Conservation (phyloP, 1,140 invertebrate species). For the Carcinoscorpius rotundicauda region DNA sequence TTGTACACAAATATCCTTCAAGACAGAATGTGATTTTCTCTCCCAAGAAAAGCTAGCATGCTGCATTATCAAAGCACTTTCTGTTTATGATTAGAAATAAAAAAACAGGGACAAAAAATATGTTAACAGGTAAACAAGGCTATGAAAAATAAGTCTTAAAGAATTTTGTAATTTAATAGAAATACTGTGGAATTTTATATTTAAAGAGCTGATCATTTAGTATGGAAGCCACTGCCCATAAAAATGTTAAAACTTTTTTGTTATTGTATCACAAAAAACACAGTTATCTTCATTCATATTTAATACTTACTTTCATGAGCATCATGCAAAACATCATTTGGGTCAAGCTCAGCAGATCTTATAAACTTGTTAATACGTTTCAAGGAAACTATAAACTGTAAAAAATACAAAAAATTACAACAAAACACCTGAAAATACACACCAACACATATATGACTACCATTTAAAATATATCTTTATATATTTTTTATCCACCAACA, state of each 20-base stretch:
- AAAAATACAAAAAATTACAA: conserved; percentile 2
- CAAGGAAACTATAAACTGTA: conserved; percentile 27
- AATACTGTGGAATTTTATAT: neutral
- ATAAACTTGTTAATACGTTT: conserved; percentile 30
- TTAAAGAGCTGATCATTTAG: neutral
- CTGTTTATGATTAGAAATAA: neutral
- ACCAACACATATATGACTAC: too few relatives aligned
- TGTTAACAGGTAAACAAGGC: neutral
- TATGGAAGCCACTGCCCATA: neutral
- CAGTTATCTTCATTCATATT: neutral
- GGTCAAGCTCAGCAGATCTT: conserved; percentile 30
- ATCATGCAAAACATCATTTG: conserved; percentile 25
- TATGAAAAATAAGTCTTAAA: neutral
- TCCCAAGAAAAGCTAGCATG: conserved; percentile 23
- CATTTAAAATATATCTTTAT: too few relatives aligned
- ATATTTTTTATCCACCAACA: too few relatives aligned
- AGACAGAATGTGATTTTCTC: conserved; percentile 11
- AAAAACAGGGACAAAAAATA: neutral
- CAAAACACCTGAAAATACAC: neutral
- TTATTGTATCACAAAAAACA: neutral
- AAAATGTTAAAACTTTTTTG: neutral
- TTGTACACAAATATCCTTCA: conserved; percentile 24
- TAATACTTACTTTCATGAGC: conserved; percentile 22
- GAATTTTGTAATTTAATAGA: neutral
- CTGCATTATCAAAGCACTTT: conserved; percentile 16